Evolutionary conservation across 2,113 vertebrate species (phyloP).

Genomic region (Athene cunicularia): DNA sequence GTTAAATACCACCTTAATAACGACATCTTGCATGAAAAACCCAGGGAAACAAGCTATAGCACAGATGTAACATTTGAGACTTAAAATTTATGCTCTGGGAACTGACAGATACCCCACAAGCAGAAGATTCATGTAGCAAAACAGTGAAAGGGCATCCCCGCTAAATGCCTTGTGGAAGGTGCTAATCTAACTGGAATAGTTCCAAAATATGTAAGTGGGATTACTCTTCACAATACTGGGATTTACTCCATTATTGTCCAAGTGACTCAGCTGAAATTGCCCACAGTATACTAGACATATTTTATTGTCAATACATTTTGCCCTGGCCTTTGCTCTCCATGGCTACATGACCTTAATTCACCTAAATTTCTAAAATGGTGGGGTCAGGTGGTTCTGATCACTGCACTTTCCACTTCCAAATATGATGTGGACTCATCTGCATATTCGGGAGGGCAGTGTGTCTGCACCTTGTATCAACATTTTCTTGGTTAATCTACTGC

Average conservation of each 20-base stretch:
- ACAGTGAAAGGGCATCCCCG: neutral
- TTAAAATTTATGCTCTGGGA: neutral
- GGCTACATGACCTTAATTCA: neutral
- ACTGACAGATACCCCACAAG: neutral
- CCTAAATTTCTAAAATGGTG: neutral
- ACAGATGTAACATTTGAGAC: neutral
- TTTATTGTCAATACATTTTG: conserved; percentile 21
- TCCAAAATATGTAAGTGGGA: conserved; percentile 46
- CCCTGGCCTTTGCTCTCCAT: neutral
- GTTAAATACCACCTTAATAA: neutral
- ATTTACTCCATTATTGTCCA: conserved; percentile 43
- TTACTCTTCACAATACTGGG: conserved; percentile 39
- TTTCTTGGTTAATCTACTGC: neutral
- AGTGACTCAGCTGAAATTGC: conserved; percentile 43
- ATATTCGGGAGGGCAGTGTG: neutral
- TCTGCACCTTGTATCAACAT: neutral
- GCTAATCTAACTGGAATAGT: conserved; percentile 19
- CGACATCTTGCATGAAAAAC: neutral
- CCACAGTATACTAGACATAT: neutral
- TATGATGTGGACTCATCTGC: neutral
- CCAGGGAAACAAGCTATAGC: neutral
- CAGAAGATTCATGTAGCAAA: neutral
- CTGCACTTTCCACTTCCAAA: neutral
- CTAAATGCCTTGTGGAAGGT: neutral
- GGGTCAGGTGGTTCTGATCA: neutral